A percentile compares a stretch with the other conserved stretches of the same genome.
phyloP scores from a whole-genome alignment of 2,797 vertebrate species.

The Toxotes lorentzi region DNA sequence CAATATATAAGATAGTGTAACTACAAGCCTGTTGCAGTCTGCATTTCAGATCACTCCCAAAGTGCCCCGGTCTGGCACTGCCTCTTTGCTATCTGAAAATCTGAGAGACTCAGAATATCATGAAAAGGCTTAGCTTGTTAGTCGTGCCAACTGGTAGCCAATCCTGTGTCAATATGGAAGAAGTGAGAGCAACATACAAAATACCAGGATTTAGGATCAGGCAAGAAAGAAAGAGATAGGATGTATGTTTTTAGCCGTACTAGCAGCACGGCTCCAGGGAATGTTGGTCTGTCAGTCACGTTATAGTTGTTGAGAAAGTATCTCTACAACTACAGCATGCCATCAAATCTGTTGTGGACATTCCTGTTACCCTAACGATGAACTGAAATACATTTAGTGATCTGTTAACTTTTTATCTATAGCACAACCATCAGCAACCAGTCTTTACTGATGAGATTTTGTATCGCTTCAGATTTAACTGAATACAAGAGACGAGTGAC shows the following conservation, averaged over 20 bases:
- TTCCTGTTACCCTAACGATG: not conserved
- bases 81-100: constrained; percentile 34
- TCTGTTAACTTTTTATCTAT: not conserved
- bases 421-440: not conserved
- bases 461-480: not conserved
- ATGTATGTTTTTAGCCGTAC: not conserved
- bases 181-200: not conserved
- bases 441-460: constrained; percentile 7
- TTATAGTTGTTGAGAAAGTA: not conserved
- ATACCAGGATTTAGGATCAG: constrained; percentile 18
- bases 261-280: not conserved
- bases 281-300: not conserved
- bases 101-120: constrained; percentile 19
- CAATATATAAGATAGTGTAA: constrained; percentile 6
- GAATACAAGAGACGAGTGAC: too few relatives aligned
- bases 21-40: constrained; percentile 1
- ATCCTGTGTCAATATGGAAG: not conserved
- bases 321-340: not conserved
- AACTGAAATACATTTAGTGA: not conserved
- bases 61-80: constrained; percentile 17
- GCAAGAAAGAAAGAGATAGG: not conserved
- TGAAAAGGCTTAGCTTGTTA: constrained; percentile 40
- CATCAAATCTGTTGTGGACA: not conserved
- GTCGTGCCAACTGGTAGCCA: constrained; percentile 37
- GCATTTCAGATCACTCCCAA: constrained; percentile 13